phyloP scores from a whole-genome alignment of 2,888 invertebrate genomes.

The Pardosa pseudoannulata region DNA sequence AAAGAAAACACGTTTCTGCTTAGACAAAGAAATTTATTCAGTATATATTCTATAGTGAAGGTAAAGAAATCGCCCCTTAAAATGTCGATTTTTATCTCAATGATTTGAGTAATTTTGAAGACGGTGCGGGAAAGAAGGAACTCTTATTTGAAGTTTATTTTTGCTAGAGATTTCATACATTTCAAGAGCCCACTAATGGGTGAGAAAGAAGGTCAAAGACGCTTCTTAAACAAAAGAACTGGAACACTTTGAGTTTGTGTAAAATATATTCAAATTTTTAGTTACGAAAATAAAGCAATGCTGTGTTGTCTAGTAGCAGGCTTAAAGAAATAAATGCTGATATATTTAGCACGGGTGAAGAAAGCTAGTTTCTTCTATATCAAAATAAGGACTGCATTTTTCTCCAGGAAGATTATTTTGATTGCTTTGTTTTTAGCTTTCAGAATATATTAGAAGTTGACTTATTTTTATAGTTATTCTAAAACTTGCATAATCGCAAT shows the following conservation, averaged over 20 bases:
- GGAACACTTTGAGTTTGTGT: neutral
- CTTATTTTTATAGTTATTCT: too few species aligned
- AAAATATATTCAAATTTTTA: too few species aligned
- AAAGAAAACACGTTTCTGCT: constrained; percentile 66
- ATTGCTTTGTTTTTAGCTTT: too few species aligned
- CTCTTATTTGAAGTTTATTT: neutral
- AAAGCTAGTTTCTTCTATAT: too few species aligned
- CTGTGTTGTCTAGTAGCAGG: too few species aligned
- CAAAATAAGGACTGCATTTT: too few species aligned
- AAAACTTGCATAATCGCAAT: too few species aligned
- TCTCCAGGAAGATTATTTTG: too few species aligned
- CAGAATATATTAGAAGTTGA: too few species aligned
- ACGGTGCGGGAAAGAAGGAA: neutral
- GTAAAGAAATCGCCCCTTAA: constrained; percentile 55
- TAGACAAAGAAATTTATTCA: constrained; percentile 69
- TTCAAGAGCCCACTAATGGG: neutral
- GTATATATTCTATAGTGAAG: constrained; percentile 41
- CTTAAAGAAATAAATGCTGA: too few species aligned
- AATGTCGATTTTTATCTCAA: constrained; percentile 51
- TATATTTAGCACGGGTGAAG: too few species aligned
- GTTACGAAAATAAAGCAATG: too few species aligned
- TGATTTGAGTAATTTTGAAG: constrained; percentile 46
- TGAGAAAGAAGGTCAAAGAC: neutral
- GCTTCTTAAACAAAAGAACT: neutral
- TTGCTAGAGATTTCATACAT: neutral